phyloP scores from a whole-genome alignment of 2,113 vertebrate species.

The Gymnarchus niloticus region DNA sequence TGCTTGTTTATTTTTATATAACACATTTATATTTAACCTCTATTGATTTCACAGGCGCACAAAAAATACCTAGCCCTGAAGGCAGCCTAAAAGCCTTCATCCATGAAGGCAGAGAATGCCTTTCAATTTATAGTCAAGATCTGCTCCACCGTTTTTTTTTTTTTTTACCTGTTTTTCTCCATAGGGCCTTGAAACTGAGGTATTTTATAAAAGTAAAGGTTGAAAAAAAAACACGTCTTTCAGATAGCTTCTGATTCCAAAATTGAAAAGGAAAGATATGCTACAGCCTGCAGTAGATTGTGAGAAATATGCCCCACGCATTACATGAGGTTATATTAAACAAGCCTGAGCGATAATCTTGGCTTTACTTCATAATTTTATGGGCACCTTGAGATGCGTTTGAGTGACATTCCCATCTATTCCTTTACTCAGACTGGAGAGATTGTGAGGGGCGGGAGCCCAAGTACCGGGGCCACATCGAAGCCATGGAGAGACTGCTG shows the following conservation, averaged over 20 bases:
- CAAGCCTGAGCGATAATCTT: neutral
- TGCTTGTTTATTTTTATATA: neutral
- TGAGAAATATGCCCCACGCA: neutral
- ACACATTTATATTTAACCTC: neutral
- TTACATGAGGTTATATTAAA: neutral
- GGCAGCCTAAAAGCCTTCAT: neutral
- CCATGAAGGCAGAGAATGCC: neutral
- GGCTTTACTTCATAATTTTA: neutral
- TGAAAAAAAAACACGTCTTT: neutral
- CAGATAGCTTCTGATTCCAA: neutral
- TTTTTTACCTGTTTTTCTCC: neutral
- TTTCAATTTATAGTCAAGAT: constrained; percentile 7
- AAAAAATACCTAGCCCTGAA: constrained; percentile 1
- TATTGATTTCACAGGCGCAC: neutral
- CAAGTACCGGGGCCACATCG: constrained; percentile 76
- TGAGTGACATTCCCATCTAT: neutral
- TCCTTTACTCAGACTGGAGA: constrained; percentile 81
- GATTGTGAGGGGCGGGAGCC: constrained; percentile 77
- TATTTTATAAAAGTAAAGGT: neutral
- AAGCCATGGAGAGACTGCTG: constrained; percentile 85
- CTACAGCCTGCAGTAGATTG: neutral
- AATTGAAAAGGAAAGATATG: neutral
- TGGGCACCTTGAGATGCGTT: neutral
- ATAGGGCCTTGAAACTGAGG: neutral
- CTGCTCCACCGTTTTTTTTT: neutral